Base-by-base conservation (phyloP, 2,797 vertebrate genomes). In the Mormyrus proboscirostris region DNA sequence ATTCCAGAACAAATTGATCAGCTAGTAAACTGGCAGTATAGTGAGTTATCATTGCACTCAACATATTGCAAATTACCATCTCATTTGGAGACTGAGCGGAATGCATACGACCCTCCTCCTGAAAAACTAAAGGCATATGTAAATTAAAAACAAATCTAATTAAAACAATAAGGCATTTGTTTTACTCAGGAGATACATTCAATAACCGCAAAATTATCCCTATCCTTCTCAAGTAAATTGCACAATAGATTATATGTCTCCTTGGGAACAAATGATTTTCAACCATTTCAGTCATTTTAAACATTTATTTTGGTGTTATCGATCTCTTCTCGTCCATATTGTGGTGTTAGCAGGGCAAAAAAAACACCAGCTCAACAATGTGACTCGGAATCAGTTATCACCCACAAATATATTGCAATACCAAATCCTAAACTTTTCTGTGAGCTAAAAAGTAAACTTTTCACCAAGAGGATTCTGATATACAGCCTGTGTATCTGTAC, bases 91-190 rank as follows among this genome's bases (percentile, higher is more conserved):
- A 76, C 59, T 57, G 87, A 89, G 73, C 88, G 90, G 90, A 93
- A n/a, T 4, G 89, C 89, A 85, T 53, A 88, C 88, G 51, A 57
- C 85, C 86, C 90, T 93, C 89, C 91, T 92, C 92, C 94, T 92
- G 93, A 93, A 89, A 90, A 88, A 69, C 91, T 53, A 87, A 19
- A 90, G 89, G 89, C 88, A 9, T 90, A 92, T 89, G 92, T 91
- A 85, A 50, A 88, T 89, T 84, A 91, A 93, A 89, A 93, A 91
- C 90, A 91, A 92, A 91, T 88, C 91, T 90, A 94, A 94, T 94
- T 93, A 93, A 93, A 93, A 87, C 88, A 65, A 87, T 29, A 88
- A 55, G 91, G 88, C 91, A 90, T 92, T 90, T 62, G 87, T 59
- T 73, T 89, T 65, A 90, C 91, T 89, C 89, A 44, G 65, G 88